A percentile compares a stretch with the other conserved stretches of the same genome.
Conservation (phyloP, 2,113 vertebrate genomes). For the Erythrocercus mccallii region DNA sequence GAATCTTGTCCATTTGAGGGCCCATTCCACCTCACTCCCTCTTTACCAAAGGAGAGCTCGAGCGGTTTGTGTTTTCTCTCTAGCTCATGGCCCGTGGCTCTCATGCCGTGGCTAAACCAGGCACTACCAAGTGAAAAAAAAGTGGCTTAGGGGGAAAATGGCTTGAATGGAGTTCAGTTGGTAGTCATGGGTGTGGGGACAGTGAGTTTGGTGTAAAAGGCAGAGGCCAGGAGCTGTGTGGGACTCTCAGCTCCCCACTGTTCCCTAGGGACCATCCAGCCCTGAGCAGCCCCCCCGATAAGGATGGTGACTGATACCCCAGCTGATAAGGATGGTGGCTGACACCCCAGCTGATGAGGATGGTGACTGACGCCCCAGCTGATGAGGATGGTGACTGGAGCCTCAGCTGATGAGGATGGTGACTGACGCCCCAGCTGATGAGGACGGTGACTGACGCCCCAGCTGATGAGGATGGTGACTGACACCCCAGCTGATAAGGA, state of each 20-base stretch:
- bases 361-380: no score
- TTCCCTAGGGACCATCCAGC: neutral
- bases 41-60: neutral
- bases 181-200: neutral
- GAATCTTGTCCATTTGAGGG: neutral
- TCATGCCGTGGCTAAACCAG: neutral
- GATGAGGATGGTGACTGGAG: fast-evolving
- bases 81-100: no score
- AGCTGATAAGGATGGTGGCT: conserved; percentile 97
- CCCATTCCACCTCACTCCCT: neutral
- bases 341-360: neutral
- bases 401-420: no score
- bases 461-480: conserved; percentile 98
- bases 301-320: neutral
- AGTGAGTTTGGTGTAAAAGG: neutral
- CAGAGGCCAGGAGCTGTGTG: neutral
- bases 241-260: neutral
- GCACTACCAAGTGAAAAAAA: neutral
- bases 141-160: neutral
- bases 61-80: neutral
- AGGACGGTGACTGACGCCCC: conserved; percentile 66
- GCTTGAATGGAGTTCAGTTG: neutral
- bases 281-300: neutral
- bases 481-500: conserved; percentile 91
- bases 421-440: conserved; percentile 89